phyloP scores from a whole-genome alignment of 2,113 vertebrate genomes.

The Heloderma charlesbogerti region DNA sequence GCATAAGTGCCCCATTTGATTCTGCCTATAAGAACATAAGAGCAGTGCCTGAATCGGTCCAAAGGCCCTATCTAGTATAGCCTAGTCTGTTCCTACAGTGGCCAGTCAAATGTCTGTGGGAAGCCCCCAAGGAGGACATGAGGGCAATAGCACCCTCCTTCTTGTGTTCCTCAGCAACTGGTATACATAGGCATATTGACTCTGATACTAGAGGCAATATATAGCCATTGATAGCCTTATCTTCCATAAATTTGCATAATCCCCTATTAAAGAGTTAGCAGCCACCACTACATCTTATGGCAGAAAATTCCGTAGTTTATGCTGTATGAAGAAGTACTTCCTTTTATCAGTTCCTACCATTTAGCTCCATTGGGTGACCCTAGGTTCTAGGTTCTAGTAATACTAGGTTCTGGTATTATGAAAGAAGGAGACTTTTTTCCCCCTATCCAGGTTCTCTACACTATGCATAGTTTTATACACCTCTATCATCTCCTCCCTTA shows the following conservation, averaged over 20 bases:
- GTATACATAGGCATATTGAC: not conserved
- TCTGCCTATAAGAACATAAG: not conserved
- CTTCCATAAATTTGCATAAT: not conserved
- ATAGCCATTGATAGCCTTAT: not conserved
- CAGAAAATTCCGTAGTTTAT: not conserved
- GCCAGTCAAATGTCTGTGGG: too few relatives aligned
- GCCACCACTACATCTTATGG: not conserved
- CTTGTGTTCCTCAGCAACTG: not conserved
- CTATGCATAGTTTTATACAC: not conserved
- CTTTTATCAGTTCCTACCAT: not conserved
- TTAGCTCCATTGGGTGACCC: not conserved
- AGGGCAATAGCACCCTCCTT: not conserved
- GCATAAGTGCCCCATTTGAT: too few relatives aligned
- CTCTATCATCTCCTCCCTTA: not conserved
- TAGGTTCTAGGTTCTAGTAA: too few relatives aligned
- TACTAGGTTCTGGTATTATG: not conserved
- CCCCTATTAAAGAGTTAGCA: not conserved
- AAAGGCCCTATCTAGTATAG: not conserved
- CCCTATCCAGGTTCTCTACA: not conserved
- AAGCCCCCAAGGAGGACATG: not conserved
- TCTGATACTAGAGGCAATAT: not conserved
- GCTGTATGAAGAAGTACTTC: not conserved
- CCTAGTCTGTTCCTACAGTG: not conserved
- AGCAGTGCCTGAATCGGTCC: not conserved
- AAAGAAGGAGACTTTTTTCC: not conserved